Evolutionary conservation across 2,888 invertebrate genomes (phyloP), one percentile per base, ranked within the genome.

Genomic region (Phania funesta): DNA sequence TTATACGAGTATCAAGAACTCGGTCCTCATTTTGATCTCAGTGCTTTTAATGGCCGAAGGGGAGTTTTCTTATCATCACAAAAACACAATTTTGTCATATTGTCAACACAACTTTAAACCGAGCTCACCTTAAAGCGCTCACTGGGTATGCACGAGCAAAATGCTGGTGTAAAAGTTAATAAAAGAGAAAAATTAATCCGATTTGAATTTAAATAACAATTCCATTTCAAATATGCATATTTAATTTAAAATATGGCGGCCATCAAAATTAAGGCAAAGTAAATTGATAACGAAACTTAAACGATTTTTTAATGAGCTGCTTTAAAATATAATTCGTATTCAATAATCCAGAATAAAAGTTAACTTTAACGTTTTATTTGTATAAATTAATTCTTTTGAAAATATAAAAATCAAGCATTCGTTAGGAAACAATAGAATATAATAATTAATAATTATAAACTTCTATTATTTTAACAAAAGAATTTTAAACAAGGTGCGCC

Each of bases 211-310:
- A 18, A 67, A 74, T 44, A 77, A 46, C 76, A 77, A 62, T 77
- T 52, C 44, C 76, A 60, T 68, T 76, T 44, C 16, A 11, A 54
- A 54, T 35, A 13, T n/a, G n/a, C n/a, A n/a, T 11, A 35, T 46
- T 56, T 18, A 16, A 58, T 41, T 62, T 67, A 38, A 79, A 73
- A 79, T 68, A 79, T 74, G 79, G 73, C 79, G 73, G 73, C 67
- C n/a, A n/a, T n/a, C n/a, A n/a, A n/a, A n/a, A 62, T 54, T 58
- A 38, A 38, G 9, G n/a, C 2, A 38, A 38, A 22, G 16, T 50
- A 67, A 64, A 24, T 35, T 5, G 22, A 52, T 41, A 67, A 71
- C 26, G 18, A 29, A 46, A 50, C 20, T 4, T 29, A 48, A 62
- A 41, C 29, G 4, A 9, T 9, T 7, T 60, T 60, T 62, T 79